Base-by-base conservation (phyloP, 2,113 vertebrate species). In the Morone chrysops region DNA sequence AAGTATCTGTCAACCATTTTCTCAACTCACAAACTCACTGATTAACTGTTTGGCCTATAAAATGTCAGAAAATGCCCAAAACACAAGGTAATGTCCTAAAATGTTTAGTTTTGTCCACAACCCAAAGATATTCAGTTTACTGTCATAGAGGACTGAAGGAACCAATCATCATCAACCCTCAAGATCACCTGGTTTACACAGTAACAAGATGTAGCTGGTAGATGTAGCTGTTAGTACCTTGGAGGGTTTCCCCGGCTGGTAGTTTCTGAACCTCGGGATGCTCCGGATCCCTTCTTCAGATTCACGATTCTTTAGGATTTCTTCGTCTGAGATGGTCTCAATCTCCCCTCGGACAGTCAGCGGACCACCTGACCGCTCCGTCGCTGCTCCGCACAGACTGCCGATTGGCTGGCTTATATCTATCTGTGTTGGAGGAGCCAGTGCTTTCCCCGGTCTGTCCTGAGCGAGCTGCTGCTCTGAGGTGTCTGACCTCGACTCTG, bases 181-280 rank as follows among this genome's bases (percentile, higher is more conserved):
- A 31, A 31, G 31, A 31, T 31, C 31, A 31, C 31, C 31, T 31
- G 31, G 31, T 31, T 31, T 31, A 31, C 31, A 14, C 25, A 31
- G 8, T 17, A 38, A 57, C 22, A 16, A 38, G 59, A 22, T 38
- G 11, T 41, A 50, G 12, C 62, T 45, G 43, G 18, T 8, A 53
- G 59, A 45, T 14, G 65, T 5, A 3, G 40, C n/a, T 25, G 56
- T 11, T 0, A 18, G 4, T 54, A 99, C 98, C 96, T 96, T 96
- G 81, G 92, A 97, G 38, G 97, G 96, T 61, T 96, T 92, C 78
- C 98, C 98, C 10, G 94, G 94, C 80, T 93, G 95, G 93, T 99
- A 99, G 88, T 96, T 97, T 2, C 92, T 92, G 94, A 99, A 99
- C 87, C 95, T 93, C 53, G 96, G 94, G 81, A 99, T 96, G 72